Conservation (phyloP, 1,140 invertebrate species). For the Lasioglossum baleicum region DNA sequence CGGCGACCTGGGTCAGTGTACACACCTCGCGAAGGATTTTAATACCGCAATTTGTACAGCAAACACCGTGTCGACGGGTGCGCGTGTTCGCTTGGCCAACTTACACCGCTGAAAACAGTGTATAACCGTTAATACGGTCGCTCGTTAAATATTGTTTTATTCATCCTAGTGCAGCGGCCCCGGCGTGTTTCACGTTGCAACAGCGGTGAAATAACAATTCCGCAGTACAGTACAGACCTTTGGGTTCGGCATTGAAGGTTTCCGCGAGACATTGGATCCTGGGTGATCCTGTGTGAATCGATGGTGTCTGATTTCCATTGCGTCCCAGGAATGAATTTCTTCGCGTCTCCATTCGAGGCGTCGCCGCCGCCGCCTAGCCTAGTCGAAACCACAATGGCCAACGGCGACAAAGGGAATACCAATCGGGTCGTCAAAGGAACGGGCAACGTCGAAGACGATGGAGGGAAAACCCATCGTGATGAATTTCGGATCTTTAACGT, state of each 20-base stretch:
- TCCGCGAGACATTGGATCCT: constrained; percentile 25
- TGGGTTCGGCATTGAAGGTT: neutral
- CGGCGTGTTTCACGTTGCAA: neutral
- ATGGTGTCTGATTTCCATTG: neutral
- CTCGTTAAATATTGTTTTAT: constrained; percentile 25
- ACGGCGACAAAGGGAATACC: constrained; percentile 44
- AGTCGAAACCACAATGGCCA: constrained; percentile 32
- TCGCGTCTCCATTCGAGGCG: constrained; percentile 34
- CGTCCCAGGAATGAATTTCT: constrained; percentile 38
- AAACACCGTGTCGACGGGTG: neutral
- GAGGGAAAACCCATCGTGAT: constrained; percentile 6
- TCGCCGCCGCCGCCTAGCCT: no score
- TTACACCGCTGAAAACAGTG: constrained; percentile 14
- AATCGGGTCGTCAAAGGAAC: constrained; percentile 47
- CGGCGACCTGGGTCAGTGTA: neutral
- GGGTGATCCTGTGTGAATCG: neutral
- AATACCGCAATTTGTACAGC: neutral
- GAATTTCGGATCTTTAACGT: constrained; percentile 34
- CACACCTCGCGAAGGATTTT: neutral
- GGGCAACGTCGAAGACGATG: neutral
- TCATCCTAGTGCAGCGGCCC: neutral
- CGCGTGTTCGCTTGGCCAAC: neutral
- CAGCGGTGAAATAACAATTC: constrained; percentile 33
- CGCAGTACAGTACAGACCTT: neutral
- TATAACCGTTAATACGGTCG: neutral